Base-by-base conservation (phyloP, 2,888 invertebrate species). In the Scelioninae gen. 1 region DNA sequence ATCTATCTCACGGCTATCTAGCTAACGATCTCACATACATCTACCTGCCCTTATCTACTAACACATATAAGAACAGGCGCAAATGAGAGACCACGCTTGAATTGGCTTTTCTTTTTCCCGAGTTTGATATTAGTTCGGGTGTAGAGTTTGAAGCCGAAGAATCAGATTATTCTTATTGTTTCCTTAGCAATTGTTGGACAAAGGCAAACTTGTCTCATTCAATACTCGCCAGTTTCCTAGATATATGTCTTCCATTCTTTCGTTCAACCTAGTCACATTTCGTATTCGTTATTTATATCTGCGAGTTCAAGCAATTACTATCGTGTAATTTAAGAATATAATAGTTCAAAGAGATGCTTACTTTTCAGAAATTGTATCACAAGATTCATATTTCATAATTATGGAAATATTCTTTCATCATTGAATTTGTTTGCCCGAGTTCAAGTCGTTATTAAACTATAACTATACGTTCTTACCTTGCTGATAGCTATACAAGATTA, bases 201-300 rank as follows among this genome's bases (percentile, higher is more conserved):
- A 91, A 90, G 88, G 89, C 89, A 90, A 91, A 92, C 91, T 90
- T 91, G 90, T 89, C 89, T 89, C 90, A 90, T 91, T 91, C 88
- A 90, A 88, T 86, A 85, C 45, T 68, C 63, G 58, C 53, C 53
- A 43, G 40, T 13, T 71, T 47, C 77, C 6, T 66, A 79, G 71
- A 75, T 72, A 75, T 71, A 58, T 60, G 47, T 53, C 69, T 34
- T 23, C 23, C 23, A 7, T 47, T 13, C 32, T 29, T 62, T 56
- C 53, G 60, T 45, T 47, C 55, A 60, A 23, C 43, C 63, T 8
- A 40, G 34, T 81, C 29, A 62, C 53, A 74, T 58, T 63, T 51
- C 13, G 56, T 71, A 77, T 82, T 76, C 66, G 69, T 78, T 78
- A 84, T 82, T 81, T 75, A 83, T 76, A 63, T n/a, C 66, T 53